Base-by-base conservation (phyloP, 2,888 invertebrate genomes). In the Nomada goodeniana region DNA sequence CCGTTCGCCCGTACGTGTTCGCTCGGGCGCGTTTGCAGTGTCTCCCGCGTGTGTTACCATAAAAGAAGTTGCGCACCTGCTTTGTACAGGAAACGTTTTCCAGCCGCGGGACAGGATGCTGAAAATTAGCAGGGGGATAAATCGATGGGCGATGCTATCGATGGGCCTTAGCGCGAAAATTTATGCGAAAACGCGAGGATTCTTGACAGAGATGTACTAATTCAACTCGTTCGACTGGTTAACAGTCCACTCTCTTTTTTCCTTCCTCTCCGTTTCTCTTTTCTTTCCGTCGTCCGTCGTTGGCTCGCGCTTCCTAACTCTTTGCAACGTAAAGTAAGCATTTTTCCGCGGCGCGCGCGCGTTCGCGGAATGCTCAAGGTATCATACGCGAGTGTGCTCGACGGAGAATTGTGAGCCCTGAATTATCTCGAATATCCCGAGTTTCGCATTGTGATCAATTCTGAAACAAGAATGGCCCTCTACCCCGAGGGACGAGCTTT, bases 41-140 rank as follows among this genome's bases (percentile, higher is more conserved):
- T 52, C 29, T 10, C 15, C n/a, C 29, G n/a, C n/a, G 18, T 3
- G 61, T n/a, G 18, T 60, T 15, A 47, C 61, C 55, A 23, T 53
- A 63, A 78, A 73, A 72, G 65, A 55, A 67, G 55, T 50, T 13
- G 15, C 42, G 72, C 80, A 80, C 67, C 80, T 78, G 72, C 73
- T 71, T 61, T 20, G 52, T 15, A 44, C 80, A 67, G 77, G 67
- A 71, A 67, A 57, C 55, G 57, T 71, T 57, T 68, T 57, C 69
- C 61, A 47, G 52, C 36, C 29, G 20, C 13, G 36, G 63, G 57
- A 53, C 76, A 64, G 69, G 64, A 76, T 64, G 76, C 26, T 61
- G 20, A 42, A 76, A 69, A 76, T 79, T 79, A 79, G 68, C 76
- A 29, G n/a, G 61, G 20, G 57, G 20, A 52, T 52, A 44, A n/a